Evolutionary conservation across 1,140 invertebrate genomes (phyloP), one percentile per base, ranked within the genome.

Genomic region (Carcinoscorpius rotundicauda): DNA sequence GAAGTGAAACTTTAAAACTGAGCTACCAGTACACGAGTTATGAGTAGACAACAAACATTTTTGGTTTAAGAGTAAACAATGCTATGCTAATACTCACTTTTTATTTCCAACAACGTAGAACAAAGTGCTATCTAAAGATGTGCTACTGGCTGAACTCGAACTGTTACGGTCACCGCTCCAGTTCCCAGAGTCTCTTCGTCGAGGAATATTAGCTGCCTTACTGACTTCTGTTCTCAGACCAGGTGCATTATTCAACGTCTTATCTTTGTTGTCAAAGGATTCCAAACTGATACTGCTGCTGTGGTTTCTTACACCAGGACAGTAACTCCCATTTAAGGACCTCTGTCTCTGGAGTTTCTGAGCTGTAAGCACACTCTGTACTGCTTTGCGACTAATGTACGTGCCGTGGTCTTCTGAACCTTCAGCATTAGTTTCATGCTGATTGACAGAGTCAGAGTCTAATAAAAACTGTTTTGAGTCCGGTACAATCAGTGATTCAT

Each of bases 141-240:
- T 92, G 2, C 91, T 94, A 0, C 91, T 93, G 53, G 91, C 89
- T 0, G 91, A 94, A 4, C 91, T 93, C 3, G 92, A 91, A 73
- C 90, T 93, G 75, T 94, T 95, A 6, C 92, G 78, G 75, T 97
- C 93, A 3, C 93, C 92, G 68, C 91, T 94, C 88, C 92, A 95
- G 76, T 96, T 95, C 3, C 93, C 93, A 4, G 92, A 96, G 75
- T 97, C 93, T 71, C 92, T 78, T 72, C 91, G 77, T 69, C 90
- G 76, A 9, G 65, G 66, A 62, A 63, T 58, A 69, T 66, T 71
- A 8, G 55, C 61, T 56, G 29, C 50, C 52, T 65, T 64, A 8
- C 50, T 49, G 10, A 65, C 58, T 4, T 68, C 64, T 52, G 65
- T 57, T 52, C 62, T 67, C 52, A 64, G 52, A 51, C 51, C 29